Conservation (phyloP, 2,888 invertebrate genomes). For the Exocentrus adspersus region DNA sequence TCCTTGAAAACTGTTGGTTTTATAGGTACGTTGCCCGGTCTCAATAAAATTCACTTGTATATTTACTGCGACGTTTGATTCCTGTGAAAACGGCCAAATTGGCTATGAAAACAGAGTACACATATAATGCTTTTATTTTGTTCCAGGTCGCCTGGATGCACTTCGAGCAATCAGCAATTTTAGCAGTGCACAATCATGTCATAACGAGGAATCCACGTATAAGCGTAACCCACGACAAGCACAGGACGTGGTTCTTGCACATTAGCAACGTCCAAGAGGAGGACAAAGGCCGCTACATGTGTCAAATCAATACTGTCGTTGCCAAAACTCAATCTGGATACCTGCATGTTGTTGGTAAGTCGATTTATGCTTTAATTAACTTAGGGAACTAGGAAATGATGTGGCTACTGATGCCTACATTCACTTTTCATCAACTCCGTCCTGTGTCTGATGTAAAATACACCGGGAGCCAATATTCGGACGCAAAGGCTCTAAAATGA, state of each 20-base stretch:
- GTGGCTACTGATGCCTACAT: background rate
- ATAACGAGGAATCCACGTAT: conserved; percentile 93
- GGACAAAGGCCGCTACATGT: conserved; percentile 93
- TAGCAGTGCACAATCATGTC: conserved; percentile 94
- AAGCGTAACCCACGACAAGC: conserved; percentile 91
- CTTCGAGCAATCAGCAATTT: conserved; percentile 91
- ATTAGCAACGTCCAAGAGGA: conserved; percentile 92
- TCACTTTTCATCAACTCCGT: background rate
- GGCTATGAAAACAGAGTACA: background rate
- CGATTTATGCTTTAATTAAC: conserved; percentile 20
- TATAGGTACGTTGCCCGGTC: background rate
- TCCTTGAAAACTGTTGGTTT: too few relatives aligned
- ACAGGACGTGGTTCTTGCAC: conserved; percentile 92
- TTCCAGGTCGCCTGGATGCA: conserved; percentile 96
- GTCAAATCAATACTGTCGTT: conserved; percentile 92
- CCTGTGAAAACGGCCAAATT: background rate
- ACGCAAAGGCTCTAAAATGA: background rate
- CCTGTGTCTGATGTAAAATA: background rate
- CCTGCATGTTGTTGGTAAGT: conserved; percentile 90
- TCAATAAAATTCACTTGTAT: background rate
- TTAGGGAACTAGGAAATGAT: conserved; percentile 7
- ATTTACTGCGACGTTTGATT: background rate
- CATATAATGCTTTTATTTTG: conserved; percentile 24
- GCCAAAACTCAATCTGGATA: conserved; percentile 94
- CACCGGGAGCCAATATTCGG: background rate